phyloP scores from a whole-genome alignment of 1,140 invertebrate genomes.

The Littorina saxatilis region DNA sequence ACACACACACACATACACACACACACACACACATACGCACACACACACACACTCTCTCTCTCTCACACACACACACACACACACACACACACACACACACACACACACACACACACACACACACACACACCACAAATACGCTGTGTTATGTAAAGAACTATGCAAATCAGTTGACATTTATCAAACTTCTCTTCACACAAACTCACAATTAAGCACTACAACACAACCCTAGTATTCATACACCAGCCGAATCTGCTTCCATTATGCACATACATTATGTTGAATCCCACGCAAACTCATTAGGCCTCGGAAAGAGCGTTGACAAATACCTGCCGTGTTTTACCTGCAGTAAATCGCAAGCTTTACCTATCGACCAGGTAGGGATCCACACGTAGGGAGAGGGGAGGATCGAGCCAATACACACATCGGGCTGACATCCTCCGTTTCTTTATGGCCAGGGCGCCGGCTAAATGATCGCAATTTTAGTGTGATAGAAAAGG shows the following conservation, averaged over 20 bases:
- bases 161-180: too few relatives aligned
- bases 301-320: too few relatives aligned
- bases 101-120: neutral
- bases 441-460: neutral
- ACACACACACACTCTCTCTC: neutral
- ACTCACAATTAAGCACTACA: neutral
- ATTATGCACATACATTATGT: too few relatives aligned
- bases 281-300: too few relatives aligned
- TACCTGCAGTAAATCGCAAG: neutral
- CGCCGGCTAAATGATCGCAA: constrained; percentile 13
- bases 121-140: neutral
- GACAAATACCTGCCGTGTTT: too few relatives aligned
- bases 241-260: too few relatives aligned
- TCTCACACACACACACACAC: neutral
- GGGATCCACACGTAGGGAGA: too few relatives aligned
- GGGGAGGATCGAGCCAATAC: too few relatives aligned
- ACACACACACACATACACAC: neutral
- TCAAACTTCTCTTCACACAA: neutral
- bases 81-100: neutral
- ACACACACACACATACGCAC: constrained; percentile 8
- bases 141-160: too few relatives aligned
- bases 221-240: neutral
- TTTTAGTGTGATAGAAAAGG: constrained; percentile 10
- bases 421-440: neutral
- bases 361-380: too few relatives aligned